Conservation (phyloP, 2,888 invertebrate species). For the Rhagium mordax region DNA sequence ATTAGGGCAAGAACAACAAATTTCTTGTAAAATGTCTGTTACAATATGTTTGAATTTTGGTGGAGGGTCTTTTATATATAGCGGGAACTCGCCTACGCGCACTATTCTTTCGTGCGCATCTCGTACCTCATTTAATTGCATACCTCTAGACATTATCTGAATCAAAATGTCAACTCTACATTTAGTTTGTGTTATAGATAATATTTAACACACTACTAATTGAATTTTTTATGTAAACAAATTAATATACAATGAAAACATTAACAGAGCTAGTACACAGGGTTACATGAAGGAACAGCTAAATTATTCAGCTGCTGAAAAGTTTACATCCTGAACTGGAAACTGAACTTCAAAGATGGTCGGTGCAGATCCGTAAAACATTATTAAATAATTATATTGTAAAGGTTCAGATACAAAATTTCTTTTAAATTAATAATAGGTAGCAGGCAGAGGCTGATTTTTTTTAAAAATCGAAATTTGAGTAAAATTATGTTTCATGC, state of each 20-base stretch:
- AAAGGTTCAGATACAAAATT: no score
- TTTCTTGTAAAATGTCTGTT: constrained; percentile 43
- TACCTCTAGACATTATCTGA: constrained; percentile 28
- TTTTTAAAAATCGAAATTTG: no score
- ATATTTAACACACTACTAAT: constrained; percentile 11
- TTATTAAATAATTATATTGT: not conserved
- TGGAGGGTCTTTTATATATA: constrained; percentile 42
- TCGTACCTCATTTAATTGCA: constrained; percentile 14
- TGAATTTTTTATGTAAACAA: constrained; percentile 20
- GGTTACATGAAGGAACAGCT: not conserved
- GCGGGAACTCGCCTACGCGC: constrained; percentile 41
- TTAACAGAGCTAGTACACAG: not conserved
- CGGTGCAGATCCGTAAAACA: not conserved
- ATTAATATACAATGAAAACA: not conserved
- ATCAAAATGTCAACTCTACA: constrained; percentile 15
- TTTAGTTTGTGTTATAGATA: constrained; percentile 8
- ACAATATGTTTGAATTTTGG: constrained; percentile 45
- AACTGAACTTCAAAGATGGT: not conserved
- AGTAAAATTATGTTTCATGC: no score
- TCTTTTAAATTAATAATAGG: no score
- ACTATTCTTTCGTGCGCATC: constrained; percentile 13
- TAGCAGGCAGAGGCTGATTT: no score
- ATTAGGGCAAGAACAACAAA: constrained; percentile 31
- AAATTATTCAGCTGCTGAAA: not conserved
- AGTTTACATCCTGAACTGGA: not conserved